Evolutionary conservation across 1,140 invertebrate genomes (phyloP).

Genomic region (Bombus cullumanus): DNA sequence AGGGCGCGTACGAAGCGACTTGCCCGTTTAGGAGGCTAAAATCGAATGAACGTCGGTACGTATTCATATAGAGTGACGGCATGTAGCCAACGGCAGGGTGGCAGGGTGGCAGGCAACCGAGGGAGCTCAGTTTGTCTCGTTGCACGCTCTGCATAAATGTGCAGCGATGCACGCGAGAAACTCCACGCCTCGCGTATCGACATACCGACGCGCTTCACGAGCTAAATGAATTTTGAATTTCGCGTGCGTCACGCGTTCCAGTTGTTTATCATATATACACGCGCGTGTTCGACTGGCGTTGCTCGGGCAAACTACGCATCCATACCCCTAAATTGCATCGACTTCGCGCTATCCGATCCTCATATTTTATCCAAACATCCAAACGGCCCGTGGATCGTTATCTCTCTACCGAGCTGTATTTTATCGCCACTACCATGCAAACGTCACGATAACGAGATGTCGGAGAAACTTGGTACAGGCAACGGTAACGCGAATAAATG

Average conservation of each 20-base stretch:
- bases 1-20: conserved; percentile 34
- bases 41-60: conserved; percentile 44
- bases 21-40: conserved; percentile 31
- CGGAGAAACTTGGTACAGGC: too few species aligned
- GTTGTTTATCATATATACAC: conserved; percentile 46
- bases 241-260: conserved; percentile 43
- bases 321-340: conserved; percentile 16
- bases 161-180: conserved; percentile 60
- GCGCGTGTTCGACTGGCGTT: too few species aligned
- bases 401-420: conserved; percentile 13
- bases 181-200: conserved; percentile 47
- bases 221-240: conserved; percentile 62
- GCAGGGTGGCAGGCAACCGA: neutral
- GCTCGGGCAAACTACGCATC: neutral
- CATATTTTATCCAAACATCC: conserved; percentile 25
- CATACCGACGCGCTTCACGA: conserved; percentile 22
- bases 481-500: too few species aligned
- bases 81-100: neutral
- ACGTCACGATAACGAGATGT: neutral
- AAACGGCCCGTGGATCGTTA: conserved; percentile 19
- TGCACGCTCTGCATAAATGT: conserved; percentile 53
- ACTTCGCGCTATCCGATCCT: conserved; percentile 35
- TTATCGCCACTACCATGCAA: neutral
- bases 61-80: conserved; percentile 18
- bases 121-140: conserved; percentile 46